Conservation (phyloP, 2,797 vertebrate genomes). For the Danio tinwini region DNA sequence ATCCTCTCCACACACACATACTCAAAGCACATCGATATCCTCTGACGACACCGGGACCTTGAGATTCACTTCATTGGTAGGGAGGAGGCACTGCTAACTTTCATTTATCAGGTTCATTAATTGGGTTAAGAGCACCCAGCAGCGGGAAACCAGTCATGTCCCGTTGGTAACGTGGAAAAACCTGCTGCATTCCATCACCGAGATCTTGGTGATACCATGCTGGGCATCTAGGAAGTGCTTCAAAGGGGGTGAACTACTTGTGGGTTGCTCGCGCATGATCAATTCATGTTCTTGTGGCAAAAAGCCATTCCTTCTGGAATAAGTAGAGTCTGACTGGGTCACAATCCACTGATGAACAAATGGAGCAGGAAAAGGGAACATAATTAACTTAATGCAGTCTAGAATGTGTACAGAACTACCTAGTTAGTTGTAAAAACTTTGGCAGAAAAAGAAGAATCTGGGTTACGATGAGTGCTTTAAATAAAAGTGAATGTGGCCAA, state of each 20-base stretch:
- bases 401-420: neutral
- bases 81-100: neutral
- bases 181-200: neutral
- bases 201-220: neutral
- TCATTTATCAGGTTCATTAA: conserved; percentile 7
- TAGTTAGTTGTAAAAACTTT: neutral
- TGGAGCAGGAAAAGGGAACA: neutral
- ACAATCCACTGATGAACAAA: neutral
- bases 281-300: neutral
- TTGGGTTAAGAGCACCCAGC: neutral
- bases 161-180: neutral
- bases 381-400: neutral
- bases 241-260: neutral
- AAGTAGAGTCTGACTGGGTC: neutral
- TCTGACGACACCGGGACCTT: conserved; percentile 2
- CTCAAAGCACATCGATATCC: conserved; percentile 3
- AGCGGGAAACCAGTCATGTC: neutral
- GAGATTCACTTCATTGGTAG: neutral
- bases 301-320: neutral
- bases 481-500: neutral
- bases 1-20: conserved; percentile 33
- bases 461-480: neutral
- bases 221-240: neutral
- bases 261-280: neutral
- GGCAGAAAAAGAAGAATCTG: neutral